Evolutionary conservation across 2,888 invertebrate genomes (phyloP).

Genomic region (Glyphotaelius pellucidus): DNA sequence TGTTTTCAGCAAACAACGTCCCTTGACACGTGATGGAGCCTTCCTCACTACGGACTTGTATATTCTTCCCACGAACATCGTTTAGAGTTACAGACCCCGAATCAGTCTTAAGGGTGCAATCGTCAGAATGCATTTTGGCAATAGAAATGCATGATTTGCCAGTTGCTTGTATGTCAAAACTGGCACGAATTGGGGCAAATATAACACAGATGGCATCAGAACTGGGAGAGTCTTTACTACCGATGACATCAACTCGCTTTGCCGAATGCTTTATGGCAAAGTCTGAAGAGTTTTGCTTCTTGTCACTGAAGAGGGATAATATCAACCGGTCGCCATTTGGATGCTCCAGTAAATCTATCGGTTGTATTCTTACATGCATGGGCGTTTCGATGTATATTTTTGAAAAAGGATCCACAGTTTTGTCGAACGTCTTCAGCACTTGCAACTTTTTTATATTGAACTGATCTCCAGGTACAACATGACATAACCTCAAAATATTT

Average conservation of each 20-base stretch:
- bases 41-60: constrained; percentile 71
- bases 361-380: constrained; percentile 75
- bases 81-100: constrained; percentile 72
- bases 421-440: constrained; percentile 75
- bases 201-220: constrained; percentile 75
- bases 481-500: constrained; percentile 73
- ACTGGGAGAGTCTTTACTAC: constrained; percentile 70
- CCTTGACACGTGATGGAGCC: constrained; percentile 73
- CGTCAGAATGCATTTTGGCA: constrained; percentile 73
- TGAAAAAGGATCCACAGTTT: constrained; percentile 74
- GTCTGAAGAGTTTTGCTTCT: constrained; percentile 68
- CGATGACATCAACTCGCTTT: constrained; percentile 74
- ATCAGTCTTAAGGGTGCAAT: constrained; percentile 74
- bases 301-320: constrained; percentile 72
- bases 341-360: constrained; percentile 74
- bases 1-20: constrained; percentile 72
- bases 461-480: constrained; percentile 62
- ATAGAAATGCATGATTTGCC: constrained; percentile 72
- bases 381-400: constrained; percentile 76
- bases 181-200: constrained; percentile 75
- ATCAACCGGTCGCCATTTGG: constrained; percentile 74
- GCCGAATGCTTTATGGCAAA: constrained; percentile 76
- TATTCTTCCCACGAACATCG: constrained; percentile 69
- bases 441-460: constrained; percentile 73
- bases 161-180: constrained; percentile 63